Conservation (phyloP, 2,797 vertebrate genomes). For the Fistularia commersonii region DNA sequence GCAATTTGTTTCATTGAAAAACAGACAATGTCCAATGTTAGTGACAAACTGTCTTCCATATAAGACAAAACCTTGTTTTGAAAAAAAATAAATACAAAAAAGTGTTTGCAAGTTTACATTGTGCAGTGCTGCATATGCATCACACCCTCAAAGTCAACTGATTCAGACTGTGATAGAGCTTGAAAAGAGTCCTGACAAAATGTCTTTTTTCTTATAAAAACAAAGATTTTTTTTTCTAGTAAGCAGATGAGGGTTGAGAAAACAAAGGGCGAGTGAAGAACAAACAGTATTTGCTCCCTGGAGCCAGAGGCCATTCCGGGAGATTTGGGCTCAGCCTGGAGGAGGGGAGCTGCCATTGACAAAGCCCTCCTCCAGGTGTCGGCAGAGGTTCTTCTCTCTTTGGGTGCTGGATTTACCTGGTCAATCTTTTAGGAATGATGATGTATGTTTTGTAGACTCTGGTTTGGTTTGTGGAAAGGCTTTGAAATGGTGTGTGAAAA, state of each 20-base stretch:
- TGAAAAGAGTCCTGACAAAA: slow-evolving; percentile 44
- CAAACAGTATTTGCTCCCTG: slow-evolving; percentile 52
- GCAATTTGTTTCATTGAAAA: slow-evolving; percentile 61
- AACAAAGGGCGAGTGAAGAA: slow-evolving; percentile 18
- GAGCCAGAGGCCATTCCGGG: slow-evolving; percentile 60
- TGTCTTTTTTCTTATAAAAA: slow-evolving; percentile 21
- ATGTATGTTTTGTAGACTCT: slow-evolving; percentile 15
- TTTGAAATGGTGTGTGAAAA: slow-evolving; percentile 46
- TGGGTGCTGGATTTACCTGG: slow-evolving; percentile 28
- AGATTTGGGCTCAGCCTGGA: slow-evolving; percentile 44
- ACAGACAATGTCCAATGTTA: slow-evolving; percentile 55
- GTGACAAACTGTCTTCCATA: slow-evolving; percentile 42
- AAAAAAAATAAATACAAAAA: slow-evolving; percentile 44
- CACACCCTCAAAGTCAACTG: slow-evolving; percentile 57
- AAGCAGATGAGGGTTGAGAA: slow-evolving; percentile 28
- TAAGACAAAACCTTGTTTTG: slow-evolving; percentile 49
- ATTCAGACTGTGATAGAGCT: slow-evolving; percentile 40
- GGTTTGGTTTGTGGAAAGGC: slow-evolving; percentile 51
- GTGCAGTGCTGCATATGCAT: slow-evolving; percentile 66
- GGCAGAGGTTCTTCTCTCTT: slow-evolving; percentile 20
- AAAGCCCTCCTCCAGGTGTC: slow-evolving; percentile 49
- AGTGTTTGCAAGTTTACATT: slow-evolving; percentile 63
- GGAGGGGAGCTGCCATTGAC: slow-evolving; percentile 68
- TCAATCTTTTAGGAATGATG: slow-evolving; percentile 14
- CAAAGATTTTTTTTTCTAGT: slow-evolving; percentile 35